These are phyloP conservation scores for Liopterus haemorrhoidalis DNA, from an alignment of 2,888 invertebrate species.

Conservation along the genomic window DNA sequence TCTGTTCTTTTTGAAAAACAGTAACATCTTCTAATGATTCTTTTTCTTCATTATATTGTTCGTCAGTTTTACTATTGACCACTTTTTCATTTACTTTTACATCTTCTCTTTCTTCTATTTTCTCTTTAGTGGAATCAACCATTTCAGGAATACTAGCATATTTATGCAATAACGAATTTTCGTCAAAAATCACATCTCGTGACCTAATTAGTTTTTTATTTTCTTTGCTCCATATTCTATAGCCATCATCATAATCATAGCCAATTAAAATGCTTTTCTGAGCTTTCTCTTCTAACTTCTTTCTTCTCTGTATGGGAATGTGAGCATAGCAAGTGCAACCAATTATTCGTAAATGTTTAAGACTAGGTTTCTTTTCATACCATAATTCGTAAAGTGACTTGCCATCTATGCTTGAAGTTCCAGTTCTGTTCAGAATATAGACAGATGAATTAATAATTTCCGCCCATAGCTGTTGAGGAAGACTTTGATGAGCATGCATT, in stretches of 20 bases:
- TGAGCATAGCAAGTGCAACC: conserved; percentile 23
- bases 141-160: neutral
- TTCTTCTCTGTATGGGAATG: conserved; percentile 10
- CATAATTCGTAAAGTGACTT: conserved; percentile 33
- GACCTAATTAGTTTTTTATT: conserved; percentile 6
- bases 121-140: no score
- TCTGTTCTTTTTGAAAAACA: no score
- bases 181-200: conserved; percentile 12
- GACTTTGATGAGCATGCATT: conserved; percentile 16
- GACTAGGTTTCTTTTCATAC: conserved; percentile 26
- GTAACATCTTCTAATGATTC: no score
- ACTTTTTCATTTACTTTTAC: no score
- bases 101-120: neutral
- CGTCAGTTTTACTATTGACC: no score
- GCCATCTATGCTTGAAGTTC: conserved; percentile 26
- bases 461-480: conserved; percentile 27
- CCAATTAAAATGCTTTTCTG: conserved; percentile 29
- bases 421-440: conserved; percentile 28
- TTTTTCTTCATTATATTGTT: no score
- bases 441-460: conserved; percentile 26
- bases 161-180: conserved; percentile 2
- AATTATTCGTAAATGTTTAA: conserved; percentile 29
- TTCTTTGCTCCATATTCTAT: conserved; percentile 28
- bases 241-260: conserved; percentile 31
- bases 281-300: conserved; percentile 18